Conservation (phyloP, 2,113 vertebrate species). For the Psittacula cyanocephala region DNA sequence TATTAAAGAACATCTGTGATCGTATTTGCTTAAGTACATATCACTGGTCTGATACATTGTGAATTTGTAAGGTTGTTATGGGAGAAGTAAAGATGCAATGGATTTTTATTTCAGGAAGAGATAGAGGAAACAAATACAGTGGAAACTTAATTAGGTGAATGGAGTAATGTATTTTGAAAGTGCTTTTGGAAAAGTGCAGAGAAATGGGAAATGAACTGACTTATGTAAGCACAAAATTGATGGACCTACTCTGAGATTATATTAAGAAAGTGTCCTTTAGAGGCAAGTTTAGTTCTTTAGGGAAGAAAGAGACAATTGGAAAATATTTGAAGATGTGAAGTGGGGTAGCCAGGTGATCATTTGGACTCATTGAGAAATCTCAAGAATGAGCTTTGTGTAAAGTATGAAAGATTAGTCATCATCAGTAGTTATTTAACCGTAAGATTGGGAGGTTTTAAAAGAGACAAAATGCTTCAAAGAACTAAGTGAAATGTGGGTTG, state of each 20-base stretch:
- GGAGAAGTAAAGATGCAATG: neutral
- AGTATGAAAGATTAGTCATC: neutral
- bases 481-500: neutral
- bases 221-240: neutral
- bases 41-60: neutral
- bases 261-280: neutral
- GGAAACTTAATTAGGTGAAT: constrained; percentile 34
- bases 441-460: neutral
- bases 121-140: constrained; percentile 14
- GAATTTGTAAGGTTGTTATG: neutral
- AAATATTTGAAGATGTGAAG: neutral
- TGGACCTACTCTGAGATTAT: neutral
- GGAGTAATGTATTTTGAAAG: constrained; percentile 33
- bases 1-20: neutral
- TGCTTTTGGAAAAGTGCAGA: neutral
- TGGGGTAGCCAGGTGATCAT: neutral
- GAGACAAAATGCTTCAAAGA: neutral
- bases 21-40: neutral
- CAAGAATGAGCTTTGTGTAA: neutral
- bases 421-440: neutral
- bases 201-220: neutral
- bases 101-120: constrained; percentile 24
- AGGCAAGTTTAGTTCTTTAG: neutral
- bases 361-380: neutral
- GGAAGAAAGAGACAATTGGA: neutral